phyloP scores from a whole-genome alignment of 2,113 vertebrate species.

The Clarias macrocephalus region DNA sequence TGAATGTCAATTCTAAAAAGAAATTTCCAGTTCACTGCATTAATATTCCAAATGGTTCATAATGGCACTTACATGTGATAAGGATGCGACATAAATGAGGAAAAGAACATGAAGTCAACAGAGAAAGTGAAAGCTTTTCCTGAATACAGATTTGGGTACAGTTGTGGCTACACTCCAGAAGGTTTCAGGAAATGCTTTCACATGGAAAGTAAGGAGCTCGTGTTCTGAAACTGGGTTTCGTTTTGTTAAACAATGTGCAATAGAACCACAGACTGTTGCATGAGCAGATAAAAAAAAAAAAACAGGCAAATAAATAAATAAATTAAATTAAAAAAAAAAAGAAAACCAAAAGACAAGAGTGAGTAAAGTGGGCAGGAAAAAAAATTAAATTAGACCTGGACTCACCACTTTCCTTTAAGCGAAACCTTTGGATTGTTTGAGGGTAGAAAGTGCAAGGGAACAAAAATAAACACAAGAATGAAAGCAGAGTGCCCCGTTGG shows the following conservation, averaged over 20 bases:
- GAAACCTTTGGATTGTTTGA: background rate
- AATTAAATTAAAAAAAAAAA: too few species aligned
- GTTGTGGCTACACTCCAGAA: conserved; percentile 32
- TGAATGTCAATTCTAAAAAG: background rate
- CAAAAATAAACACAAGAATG: background rate
- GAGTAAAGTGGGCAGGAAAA: conserved; percentile 31
- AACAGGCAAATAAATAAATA: background rate
- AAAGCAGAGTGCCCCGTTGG: background rate
- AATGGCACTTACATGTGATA: conserved; percentile 46
- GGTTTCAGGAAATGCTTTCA: conserved; percentile 32
- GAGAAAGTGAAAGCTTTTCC: conserved; percentile 1
- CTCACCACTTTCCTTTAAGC: background rate
- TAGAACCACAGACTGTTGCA: conserved; percentile 38
- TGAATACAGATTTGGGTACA: conserved; percentile 34
- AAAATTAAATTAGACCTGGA: conserved; percentile 43
- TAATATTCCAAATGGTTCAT: background rate
- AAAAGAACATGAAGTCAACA: conserved; percentile 5
- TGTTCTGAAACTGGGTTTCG: conserved; percentile 34
- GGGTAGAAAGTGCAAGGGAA: background rate
- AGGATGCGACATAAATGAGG: conserved; percentile 45
- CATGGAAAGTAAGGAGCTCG: conserved; percentile 24
- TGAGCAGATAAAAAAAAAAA: conserved; percentile 22
- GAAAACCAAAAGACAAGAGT: background rate
- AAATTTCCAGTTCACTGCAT: background rate
- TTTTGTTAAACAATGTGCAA: conserved; percentile 32